Evolutionary conservation across 1,140 invertebrate species (phyloP), one percentile per base, ranked within the genome.

Genomic region (Coptotermes formosanus): DNA sequence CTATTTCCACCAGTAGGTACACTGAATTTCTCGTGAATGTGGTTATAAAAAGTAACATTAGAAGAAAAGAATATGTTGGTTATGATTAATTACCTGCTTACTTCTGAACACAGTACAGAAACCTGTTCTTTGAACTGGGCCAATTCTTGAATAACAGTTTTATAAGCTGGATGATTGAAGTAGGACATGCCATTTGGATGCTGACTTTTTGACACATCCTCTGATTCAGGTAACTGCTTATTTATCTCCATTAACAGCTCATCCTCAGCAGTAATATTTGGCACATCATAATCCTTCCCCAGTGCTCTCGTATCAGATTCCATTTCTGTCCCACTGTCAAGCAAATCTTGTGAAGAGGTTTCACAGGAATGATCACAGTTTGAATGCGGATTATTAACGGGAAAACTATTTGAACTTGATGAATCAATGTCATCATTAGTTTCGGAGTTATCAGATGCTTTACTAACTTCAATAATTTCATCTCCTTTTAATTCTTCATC

Each of bases 71-170:
- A 19, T 19, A 55, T 4, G 19, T 16, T 55, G 14, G 3, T 55
- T 55, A 55, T 16, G 14, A 85, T 30, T 14, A 83, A 55, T 86
- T 85, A 87, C 86, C 85, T 87, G 30, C 69, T 81, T 59, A 87
- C 52, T 86, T 87, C 84, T 25, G n/a, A 43, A 21, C 83, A 23
- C 7, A 85, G 75, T 64, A 69, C 38, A 64, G 43, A 75, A 25
- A 86, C 59, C 30, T 87, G 83, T 75, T 86, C 87, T 44, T 86
- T 87, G 21, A 52, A 48, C 6, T 64, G 82, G n/a, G 86, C n/a
- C 23, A 87, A 23, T 82, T 87, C 87, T 38, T 86, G 59, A 43
- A 86, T 86, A n/a, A 87, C 32, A 82, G 85, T 85, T 84, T 87
- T 87, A 55, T 87, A 87, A 4, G 85, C 83, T 30, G 87, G 87